Conservation (phyloP, 2,888 invertebrate species). For the Lasiommata megera region DNA sequence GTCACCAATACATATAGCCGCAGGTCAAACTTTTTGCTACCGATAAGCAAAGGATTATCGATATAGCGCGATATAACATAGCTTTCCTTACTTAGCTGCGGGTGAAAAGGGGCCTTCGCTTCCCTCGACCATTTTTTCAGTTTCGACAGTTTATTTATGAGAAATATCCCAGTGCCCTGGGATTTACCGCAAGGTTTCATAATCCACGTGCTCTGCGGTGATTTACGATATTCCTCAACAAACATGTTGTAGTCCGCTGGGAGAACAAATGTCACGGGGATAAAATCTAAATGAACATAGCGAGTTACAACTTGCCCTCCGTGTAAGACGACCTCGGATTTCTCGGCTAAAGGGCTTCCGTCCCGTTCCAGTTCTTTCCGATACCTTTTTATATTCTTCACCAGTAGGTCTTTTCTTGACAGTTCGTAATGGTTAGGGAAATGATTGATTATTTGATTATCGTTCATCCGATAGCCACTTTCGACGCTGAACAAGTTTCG, state of each 20-base stretch:
- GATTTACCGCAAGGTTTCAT: conserved; percentile 99
- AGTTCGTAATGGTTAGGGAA: conserved; percentile 98
- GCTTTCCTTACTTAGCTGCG: conserved; percentile 90
- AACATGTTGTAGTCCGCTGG: conserved; percentile 99
- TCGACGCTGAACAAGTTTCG: conserved; percentile 95
- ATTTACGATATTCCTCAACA: conserved; percentile 97
- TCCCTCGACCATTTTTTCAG: conserved; percentile 95
- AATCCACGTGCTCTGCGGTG: conserved; percentile 97
- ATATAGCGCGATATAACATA: conserved; percentile 99
- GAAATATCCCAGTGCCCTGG: conserved; percentile 95
- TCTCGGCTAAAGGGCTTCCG: conserved; percentile 92
- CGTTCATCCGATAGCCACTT: conserved; percentile 94
- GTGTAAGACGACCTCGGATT: conserved; percentile 72
- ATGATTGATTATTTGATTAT: conserved; percentile 97
- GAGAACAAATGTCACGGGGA: conserved; percentile 96
- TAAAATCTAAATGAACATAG: conserved; percentile 93
- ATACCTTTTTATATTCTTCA: conserved; percentile 97
- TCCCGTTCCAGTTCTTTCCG: conserved; percentile 95
- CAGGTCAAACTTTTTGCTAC: conserved; percentile 98
- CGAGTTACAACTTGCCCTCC: conserved; percentile 85
- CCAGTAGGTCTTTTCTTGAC: conserved; percentile 97
- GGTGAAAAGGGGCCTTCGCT: conserved; percentile 83
- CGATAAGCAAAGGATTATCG: conserved; percentile 95
- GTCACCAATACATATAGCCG: conserved; percentile 95
- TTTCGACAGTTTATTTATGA: conserved; percentile 97